Conservation (phyloP, 2,888 invertebrate genomes). For the Embidobia sp. region DNA sequence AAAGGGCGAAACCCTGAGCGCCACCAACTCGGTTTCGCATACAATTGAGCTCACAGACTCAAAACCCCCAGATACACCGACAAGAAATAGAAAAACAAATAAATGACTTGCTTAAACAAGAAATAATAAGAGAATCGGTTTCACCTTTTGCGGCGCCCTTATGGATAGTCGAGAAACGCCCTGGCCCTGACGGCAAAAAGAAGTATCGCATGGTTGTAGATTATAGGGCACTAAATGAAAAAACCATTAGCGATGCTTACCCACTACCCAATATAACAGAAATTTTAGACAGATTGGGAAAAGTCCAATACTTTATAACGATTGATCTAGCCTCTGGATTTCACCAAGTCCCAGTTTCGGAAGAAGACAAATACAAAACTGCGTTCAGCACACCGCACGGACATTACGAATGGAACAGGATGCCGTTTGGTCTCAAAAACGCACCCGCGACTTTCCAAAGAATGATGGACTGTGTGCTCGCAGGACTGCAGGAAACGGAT, state of each 20-base stretch:
- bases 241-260: background rate
- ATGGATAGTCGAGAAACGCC: too few relatives aligned
- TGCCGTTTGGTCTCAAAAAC: constrained; percentile 1
- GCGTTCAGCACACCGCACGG: background rate
- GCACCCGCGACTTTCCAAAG: background rate
- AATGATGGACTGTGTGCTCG: background rate
- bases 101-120: too few relatives aligned
- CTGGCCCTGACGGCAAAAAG: too few relatives aligned
- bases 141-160: too few relatives aligned
- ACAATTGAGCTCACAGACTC: too few relatives aligned
- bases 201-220: background rate
- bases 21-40: too few relatives aligned
- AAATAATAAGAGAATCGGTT: too few relatives aligned
- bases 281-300: background rate
- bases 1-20: too few relatives aligned
- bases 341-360: background rate
- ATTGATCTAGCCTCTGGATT: background rate
- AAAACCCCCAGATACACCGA: too few relatives aligned
- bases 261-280: constrained; percentile 1
- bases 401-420: background rate
- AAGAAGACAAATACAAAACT: background rate
- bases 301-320: background rate
- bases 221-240: background rate
- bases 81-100: too few relatives aligned
- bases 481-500: background rate